Conservation (phyloP, 1,140 invertebrate genomes). For the Drosophila jambulina region DNA sequence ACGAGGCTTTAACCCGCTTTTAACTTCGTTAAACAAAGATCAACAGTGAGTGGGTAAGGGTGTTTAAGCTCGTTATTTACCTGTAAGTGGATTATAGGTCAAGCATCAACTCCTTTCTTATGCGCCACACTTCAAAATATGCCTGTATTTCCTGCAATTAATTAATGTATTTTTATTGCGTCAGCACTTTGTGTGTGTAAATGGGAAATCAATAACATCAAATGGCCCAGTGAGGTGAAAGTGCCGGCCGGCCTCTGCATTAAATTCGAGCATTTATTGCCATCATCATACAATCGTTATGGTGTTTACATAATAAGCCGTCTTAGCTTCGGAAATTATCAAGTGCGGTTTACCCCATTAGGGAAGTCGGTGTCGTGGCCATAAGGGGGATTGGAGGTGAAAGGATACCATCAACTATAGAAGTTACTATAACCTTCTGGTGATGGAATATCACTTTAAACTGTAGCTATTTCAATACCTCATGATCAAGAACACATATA, state of each 20-base stretch:
- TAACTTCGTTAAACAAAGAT: slow-evolving; percentile 9
- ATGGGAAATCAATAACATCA: slow-evolving; percentile 15
- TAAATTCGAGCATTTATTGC: not conserved
- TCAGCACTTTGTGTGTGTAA: slow-evolving; percentile 2
- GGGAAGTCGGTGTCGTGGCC: not conserved
- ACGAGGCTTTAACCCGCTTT: not conserved
- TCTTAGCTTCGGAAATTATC: not conserved
- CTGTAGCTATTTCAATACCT: not conserved
- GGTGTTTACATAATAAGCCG: slow-evolving; percentile 11
- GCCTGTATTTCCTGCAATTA: not conserved
- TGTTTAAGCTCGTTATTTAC: slow-evolving; percentile 13
- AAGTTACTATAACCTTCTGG: no score
- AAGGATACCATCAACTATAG: not conserved
- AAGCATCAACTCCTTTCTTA: slow-evolving; percentile 13
- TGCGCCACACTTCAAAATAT: slow-evolving; percentile 6
- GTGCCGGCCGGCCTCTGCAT: not conserved
- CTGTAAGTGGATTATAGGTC: slow-evolving; percentile 13
- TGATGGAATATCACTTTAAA: not conserved
- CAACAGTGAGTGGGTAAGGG: not conserved
- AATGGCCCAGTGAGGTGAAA: not conserved
- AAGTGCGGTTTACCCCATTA: not conserved
- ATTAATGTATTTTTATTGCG: slow-evolving; percentile 17
- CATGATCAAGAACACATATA: not conserved
- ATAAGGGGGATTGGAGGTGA: not conserved
- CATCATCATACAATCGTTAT: not conserved